A percentile compares a stretch with the other conserved stretches of the same genome.
Evolutionary conservation across 2,888 invertebrate genomes (phyloP).

Genomic region (Drosophila koepferae): DNA sequence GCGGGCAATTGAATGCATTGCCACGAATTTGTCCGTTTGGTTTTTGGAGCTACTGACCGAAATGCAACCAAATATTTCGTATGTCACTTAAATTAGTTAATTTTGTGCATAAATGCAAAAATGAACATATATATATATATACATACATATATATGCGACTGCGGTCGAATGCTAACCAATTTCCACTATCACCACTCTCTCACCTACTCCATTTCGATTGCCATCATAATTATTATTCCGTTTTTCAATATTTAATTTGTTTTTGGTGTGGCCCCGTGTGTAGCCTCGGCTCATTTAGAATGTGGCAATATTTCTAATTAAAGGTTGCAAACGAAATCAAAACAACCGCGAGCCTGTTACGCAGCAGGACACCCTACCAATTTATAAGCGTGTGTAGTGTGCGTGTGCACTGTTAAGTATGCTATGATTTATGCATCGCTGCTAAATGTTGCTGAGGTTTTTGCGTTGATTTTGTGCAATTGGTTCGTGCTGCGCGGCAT

Average conservation of each 20-base stretch:
- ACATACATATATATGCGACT: slow-evolving; percentile 36
- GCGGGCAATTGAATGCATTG: slow-evolving; percentile 60
- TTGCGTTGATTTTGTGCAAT: slow-evolving; percentile 67
- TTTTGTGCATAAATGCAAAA: slow-evolving; percentile 74
- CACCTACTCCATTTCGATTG: background rate
- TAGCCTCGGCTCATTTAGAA: slow-evolving; percentile 61
- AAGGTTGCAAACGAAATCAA: slow-evolving; percentile 81
- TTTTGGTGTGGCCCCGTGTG: slow-evolving; percentile 25
- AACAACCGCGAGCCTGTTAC: slow-evolving; percentile 69
- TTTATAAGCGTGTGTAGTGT: slow-evolving; percentile 35
- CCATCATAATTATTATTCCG: slow-evolving; percentile 71
- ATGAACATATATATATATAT: slow-evolving; percentile 49
- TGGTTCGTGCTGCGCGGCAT: slow-evolving; percentile 24
- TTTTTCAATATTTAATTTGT: slow-evolving; percentile 78
- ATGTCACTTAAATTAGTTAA: slow-evolving; percentile 78
- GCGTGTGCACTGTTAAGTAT: slow-evolving; percentile 66
- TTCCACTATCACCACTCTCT: background rate
- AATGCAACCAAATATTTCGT: slow-evolving; percentile 63
- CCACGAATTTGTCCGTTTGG: slow-evolving; percentile 44
- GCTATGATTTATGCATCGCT: slow-evolving; percentile 77
- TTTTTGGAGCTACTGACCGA: slow-evolving; percentile 37
- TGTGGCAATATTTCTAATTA: slow-evolving; percentile 81
- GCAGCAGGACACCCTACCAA: slow-evolving; percentile 55
- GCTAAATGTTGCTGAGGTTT: slow-evolving; percentile 77
- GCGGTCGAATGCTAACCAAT: slow-evolving; percentile 40